Base-by-base conservation (phyloP, 2,888 invertebrate species). In the Coleophora deauratella region DNA sequence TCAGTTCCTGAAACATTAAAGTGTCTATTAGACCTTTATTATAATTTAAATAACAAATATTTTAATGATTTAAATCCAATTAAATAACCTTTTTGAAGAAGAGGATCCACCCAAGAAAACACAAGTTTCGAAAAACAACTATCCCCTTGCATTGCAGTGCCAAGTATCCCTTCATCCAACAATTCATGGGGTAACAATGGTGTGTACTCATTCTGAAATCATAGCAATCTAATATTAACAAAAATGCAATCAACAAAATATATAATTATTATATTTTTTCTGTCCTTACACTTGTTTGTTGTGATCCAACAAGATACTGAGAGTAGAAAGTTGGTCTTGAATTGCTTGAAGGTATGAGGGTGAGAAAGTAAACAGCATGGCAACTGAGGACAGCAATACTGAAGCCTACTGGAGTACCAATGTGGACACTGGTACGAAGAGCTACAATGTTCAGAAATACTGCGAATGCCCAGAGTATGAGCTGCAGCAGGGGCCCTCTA, bases 61-160 rank as follows among this genome's bases (percentile, higher is more conserved):
- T n/a, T n/a, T n/a, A 21, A 21, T 4, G 3, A 6, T 31, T 31
- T 10, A 14, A n/a, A n/a, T 12, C 2, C 10, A 28, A 4, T 8
- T 12, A 11, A 13, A 30, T 41, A 67, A 78, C 88, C 97, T 82
- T 95, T 96, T 43, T 88, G 74, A 72, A 98, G 91, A 42, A 98
- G 74, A 2, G 94, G 93, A 49, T 91, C 89, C 1, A 96, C 96
- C 98, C 98, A 98, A 46, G 90, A 86, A 69, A 98, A 96, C 15
- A 92, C 73, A n/a, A 97, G 79, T 62, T 90, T 90, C 0, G 96
- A 95, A 2, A 91, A 59, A 62, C 87, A 88, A 40, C 89, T 88
- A 10, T 87, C 84, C 47, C 91, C 89, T 72, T 95, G 94, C 89
- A 96, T 93, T 1, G 95, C 96, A 40, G 92, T 90, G 0, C 96